phyloP scores from a whole-genome alignment of 2,797 vertebrate species.

The Cyclura pinguis region DNA sequence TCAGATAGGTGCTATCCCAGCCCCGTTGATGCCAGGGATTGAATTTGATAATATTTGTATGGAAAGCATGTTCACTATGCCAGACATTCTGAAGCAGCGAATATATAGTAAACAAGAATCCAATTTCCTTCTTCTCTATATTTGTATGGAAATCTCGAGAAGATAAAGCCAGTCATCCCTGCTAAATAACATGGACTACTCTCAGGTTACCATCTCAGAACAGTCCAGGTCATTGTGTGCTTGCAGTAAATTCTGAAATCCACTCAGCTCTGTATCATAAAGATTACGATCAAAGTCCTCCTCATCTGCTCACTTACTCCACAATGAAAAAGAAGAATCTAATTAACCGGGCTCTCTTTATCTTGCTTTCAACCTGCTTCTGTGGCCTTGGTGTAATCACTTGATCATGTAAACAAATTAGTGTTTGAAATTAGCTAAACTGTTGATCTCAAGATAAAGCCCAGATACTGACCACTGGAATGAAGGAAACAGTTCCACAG shows the following conservation, averaged over 20 bases:
- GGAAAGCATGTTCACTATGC: not conserved
- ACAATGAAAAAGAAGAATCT: constrained; percentile 36
- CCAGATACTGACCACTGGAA: constrained; percentile 10
- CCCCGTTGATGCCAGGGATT: not conserved
- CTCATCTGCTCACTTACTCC: constrained; percentile 3
- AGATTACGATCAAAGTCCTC: constrained; percentile 40
- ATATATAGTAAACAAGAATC: not conserved
- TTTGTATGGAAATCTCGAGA: not conserved
- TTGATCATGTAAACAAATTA: constrained; percentile 38
- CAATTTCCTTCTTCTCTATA: not conserved
- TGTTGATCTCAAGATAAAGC: constrained; percentile 38
- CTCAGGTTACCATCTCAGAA: not conserved
- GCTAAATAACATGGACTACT: not conserved
- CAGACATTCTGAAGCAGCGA: not conserved
- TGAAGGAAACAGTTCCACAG: constrained; percentile 15
- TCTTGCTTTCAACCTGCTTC: constrained; percentile 38
- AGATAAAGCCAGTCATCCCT: constrained; percentile 7
- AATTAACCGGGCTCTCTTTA: constrained; percentile 38
- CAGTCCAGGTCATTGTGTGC: not conserved
- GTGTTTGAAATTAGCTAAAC: constrained; percentile 30
- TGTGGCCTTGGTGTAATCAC: constrained; percentile 26
- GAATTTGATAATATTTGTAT: not conserved
- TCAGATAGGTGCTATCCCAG: not conserved
- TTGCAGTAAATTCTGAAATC: constrained; percentile 28
- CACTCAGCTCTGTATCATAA: constrained; percentile 8